Evolutionary conservation across 2,888 invertebrate genomes (phyloP), one percentile per base, ranked within the genome.

Genomic region (Trissolcus brochymenae): DNA sequence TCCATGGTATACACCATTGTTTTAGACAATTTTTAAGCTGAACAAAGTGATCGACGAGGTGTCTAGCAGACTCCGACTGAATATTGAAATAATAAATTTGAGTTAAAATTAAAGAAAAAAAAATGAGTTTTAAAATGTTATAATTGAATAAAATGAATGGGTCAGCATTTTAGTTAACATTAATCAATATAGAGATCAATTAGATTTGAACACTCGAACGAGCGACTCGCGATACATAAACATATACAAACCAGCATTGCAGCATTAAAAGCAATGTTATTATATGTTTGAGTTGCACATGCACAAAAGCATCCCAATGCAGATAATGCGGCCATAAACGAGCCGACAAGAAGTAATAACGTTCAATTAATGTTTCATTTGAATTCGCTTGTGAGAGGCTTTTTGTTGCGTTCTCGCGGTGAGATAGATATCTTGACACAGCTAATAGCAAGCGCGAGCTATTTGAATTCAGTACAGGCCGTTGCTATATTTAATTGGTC

Each of bases 341-440:
- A 65, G 6, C 55, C 56, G 35, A 35, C 68, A 57, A 57, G 56
- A 66, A 66, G 66, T 41, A 65, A 56, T 65, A 66, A 66, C 66
- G 66, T 57, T 66, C 57, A 57, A 50, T 57, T 65, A 79, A 72
- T 49, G 60, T 73, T 67, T 75, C 71, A 81, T 79, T 62, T 61
- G 55, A 61, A 55, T 61, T 54, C 53, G 49, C 54, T 40, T 60
- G 53, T 16, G 21, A n/a, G 19, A 53, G 35, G 35, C 49, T 61
- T 70, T 61, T 61, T 59, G 67, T 59, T 29, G 35, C 49, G 13
- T 14, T 40, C 53, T 57, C 46, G 46, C 59, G 19, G 60, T 46
- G 35, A 61, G 70, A 61, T 70, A 56, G 50, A 64, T 62, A 71
- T 71, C 71, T 57, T 62, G 62, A 71, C 71, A 62, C 14, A 53